phyloP scores from a whole-genome alignment of 92 coral and sea anemone species.

The Epizoanthus fatuus region DNA sequence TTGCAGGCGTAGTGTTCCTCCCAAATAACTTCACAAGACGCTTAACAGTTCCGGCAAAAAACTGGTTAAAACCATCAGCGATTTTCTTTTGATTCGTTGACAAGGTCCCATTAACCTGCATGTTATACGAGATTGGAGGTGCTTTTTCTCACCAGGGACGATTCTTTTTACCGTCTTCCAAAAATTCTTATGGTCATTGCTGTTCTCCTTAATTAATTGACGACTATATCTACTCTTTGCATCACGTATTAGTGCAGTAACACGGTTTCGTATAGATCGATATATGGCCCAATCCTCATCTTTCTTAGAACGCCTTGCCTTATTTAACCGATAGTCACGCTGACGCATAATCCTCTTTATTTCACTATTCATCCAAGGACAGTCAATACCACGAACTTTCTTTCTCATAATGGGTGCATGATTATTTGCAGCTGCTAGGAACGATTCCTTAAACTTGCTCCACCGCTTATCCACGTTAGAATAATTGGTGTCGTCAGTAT shows the following conservation, averaged over 20 bases:
- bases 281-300: conserved; percentile 18
- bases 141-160: conserved; percentile 29
- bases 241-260: not conserved
- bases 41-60: conserved; percentile 39
- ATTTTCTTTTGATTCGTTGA: conserved; percentile 18
- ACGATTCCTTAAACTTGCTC: conserved; percentile 25
- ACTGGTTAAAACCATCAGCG: conserved; percentile 38
- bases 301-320: conserved; percentile 40
- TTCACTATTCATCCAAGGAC: conserved; percentile 53
- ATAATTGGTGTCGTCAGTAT: not conserved
- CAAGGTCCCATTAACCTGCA: conserved; percentile 13
- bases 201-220: conserved; percentile 7
- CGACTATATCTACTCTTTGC: conserved; percentile 10
- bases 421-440: not conserved
- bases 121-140: not conserved
- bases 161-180: conserved; percentile 15
- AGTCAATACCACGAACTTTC: conserved; percentile 29
- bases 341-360: conserved; percentile 22
- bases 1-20: conserved; percentile 13
- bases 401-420: conserved; percentile 18
- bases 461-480: conserved; percentile 13
- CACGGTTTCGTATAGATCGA: conserved; percentile 33
- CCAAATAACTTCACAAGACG: conserved; percentile 32
- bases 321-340: conserved; percentile 29
- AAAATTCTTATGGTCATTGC: not conserved